phyloP scores from a whole-genome alignment of 2,888 invertebrate genomes.

The Liopterus haemorrhoidalis region DNA sequence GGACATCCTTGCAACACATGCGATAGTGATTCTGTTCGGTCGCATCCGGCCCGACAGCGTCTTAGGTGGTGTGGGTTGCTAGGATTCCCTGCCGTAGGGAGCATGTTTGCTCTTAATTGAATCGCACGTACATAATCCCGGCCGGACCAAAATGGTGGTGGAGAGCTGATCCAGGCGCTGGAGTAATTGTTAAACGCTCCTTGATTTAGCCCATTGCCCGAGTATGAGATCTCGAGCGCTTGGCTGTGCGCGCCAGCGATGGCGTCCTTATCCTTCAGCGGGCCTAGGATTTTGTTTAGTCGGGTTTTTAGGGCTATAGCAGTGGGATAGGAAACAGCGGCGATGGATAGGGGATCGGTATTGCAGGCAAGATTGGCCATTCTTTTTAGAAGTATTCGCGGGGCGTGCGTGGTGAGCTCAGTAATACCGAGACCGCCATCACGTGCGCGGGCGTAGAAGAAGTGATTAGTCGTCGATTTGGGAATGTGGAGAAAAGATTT shows the following conservation, averaged over 20 bases:
- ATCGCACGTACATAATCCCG: conserved; percentile 13
- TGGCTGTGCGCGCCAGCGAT: not conserved
- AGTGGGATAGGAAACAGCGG: not conserved
- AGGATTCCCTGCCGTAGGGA: conserved; percentile 19
- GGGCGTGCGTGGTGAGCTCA: not conserved
- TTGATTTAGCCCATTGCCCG: not conserved
- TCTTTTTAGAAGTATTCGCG: not conserved
- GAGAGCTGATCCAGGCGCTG: conserved; percentile 12
- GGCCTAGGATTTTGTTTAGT: not conserved
- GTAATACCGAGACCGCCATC: not conserved
- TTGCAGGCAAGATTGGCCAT: not conserved
- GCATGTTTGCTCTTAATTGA: conserved; percentile 18
- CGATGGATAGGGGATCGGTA: not conserved
- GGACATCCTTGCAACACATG: conserved; percentile 16
- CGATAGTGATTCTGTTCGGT: conserved; percentile 10
- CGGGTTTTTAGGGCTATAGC: too few species aligned
- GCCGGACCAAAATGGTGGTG: conserved; percentile 19
- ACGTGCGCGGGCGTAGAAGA: not conserved
- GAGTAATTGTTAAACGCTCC: not conserved
- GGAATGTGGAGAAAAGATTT: not conserved
- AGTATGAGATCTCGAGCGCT: not conserved
- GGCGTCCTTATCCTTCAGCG: not conserved
- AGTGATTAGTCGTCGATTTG: not conserved
- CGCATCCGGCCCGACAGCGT: too few species aligned
- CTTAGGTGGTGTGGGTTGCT: conserved; percentile 10